Evolutionary conservation across 2,888 invertebrate genomes (phyloP).

Genomic region (Elysia crispata): DNA sequence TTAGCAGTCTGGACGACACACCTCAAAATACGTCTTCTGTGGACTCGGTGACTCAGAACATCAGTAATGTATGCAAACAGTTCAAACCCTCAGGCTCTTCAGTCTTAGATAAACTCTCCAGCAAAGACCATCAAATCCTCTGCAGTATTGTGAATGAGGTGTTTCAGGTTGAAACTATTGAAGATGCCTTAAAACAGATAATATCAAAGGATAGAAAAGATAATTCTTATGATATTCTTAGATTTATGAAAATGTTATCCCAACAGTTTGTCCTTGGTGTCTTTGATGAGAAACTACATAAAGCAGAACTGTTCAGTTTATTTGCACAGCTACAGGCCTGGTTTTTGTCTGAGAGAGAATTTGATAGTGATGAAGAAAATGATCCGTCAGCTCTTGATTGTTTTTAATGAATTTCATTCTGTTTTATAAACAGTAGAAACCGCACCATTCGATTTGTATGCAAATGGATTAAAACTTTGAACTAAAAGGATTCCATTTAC

Average conservation of each 20-base stretch:
- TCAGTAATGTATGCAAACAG: no score
- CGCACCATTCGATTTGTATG: no score
- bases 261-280: slow-evolving; percentile 7
- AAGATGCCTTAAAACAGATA: not conserved
- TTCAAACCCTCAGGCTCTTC: no score
- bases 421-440: no score
- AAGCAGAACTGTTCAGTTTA: no score
- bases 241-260: not conserved
- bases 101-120: no score
- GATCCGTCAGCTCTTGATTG: slow-evolving; percentile 44
- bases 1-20: no score
- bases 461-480: no score
- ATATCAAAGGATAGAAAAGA: not conserved
- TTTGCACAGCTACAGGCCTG: slow-evolving; percentile 29
- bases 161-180: not conserved
- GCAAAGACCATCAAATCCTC: no score
- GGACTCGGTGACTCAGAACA: no score
- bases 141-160: not conserved
- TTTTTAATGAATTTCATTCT: not conserved
- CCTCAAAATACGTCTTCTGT: no score
- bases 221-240: not conserved
- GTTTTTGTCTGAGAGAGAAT: slow-evolving; percentile 23
- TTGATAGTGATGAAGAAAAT: slow-evolving; percentile 41
- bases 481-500: no score
- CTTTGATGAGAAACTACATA: not conserved